A percentile compares a stretch with the other conserved stretches of the same genome.
These are phyloP conservation scores for Euclidia mi DNA, from an alignment of 2,888 invertebrate genomes.

Conservation along the genomic window DNA sequence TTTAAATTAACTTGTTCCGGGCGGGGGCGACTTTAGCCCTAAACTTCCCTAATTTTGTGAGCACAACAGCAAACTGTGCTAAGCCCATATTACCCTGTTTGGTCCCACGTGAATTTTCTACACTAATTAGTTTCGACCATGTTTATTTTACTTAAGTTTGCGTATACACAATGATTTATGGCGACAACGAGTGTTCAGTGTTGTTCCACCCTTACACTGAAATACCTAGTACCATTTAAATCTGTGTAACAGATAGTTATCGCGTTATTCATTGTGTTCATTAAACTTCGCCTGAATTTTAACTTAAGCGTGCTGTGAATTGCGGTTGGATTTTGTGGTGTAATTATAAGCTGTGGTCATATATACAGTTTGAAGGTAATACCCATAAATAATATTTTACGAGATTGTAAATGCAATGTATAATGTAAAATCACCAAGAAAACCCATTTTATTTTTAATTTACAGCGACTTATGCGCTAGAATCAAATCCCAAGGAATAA, in stretches of 20 bases:
- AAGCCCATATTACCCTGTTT: constrained; percentile 84
- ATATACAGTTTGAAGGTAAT: too few relatives aligned
- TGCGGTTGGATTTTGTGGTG: not conserved
- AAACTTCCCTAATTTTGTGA: constrained; percentile 89
- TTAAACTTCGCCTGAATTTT: constrained; percentile 18
- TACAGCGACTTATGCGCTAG: too few relatives aligned
- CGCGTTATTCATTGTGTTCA: constrained; percentile 23
- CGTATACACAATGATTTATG: constrained; percentile 83
- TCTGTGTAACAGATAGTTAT: constrained; percentile 27
- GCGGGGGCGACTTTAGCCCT: constrained; percentile 84
- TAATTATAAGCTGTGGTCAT: not conserved
- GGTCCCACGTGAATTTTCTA: constrained; percentile 89
- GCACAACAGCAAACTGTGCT: constrained; percentile 88
- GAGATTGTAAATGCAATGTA: too few relatives aligned
- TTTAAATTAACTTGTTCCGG: constrained; percentile 88
- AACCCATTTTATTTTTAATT: too few relatives aligned
- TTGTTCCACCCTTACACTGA: constrained; percentile 52
- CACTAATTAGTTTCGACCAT: constrained; percentile 87
- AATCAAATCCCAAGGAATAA: too few relatives aligned
- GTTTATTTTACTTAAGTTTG: constrained; percentile 87
- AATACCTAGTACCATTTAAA: constrained; percentile 27
- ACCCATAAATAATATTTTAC: too few relatives aligned
- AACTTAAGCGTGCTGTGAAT: not conserved
- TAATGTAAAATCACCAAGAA: too few relatives aligned
- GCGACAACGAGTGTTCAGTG: constrained; percentile 64